Evolutionary conservation across 2,797 vertebrate species (phyloP).

Genomic region (Holocentrus rufus): DNA sequence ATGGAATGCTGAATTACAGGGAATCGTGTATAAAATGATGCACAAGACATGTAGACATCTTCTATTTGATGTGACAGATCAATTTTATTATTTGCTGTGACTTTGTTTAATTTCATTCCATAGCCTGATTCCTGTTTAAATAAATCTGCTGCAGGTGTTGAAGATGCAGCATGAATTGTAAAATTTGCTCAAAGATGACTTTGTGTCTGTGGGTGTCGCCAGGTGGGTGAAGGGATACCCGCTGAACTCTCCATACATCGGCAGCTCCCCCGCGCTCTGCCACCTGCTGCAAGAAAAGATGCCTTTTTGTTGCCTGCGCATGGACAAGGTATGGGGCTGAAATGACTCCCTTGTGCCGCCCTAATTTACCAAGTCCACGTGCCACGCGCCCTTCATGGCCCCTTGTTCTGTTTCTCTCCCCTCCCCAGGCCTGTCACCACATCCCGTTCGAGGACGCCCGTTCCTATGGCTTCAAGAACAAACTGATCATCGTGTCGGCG

Average conservation of each 20-base stretch:
- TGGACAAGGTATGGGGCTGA: slow-evolving; percentile 81
- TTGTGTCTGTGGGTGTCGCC: slow-evolving; percentile 49
- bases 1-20: no score
- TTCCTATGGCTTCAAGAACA: slow-evolving; percentile 87
- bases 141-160: no score
- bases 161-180: not conserved
- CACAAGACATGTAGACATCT: no score
- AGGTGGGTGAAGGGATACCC: slow-evolving; percentile 89
- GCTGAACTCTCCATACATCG: slow-evolving; percentile 87
- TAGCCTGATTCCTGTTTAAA: no score
- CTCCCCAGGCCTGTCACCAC: slow-evolving; percentile 85
- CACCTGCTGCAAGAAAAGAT: slow-evolving; percentile 88
- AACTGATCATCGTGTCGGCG: slow-evolving; percentile 87
- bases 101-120: no score
- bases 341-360: rapidly evolving
- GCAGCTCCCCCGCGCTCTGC: slow-evolving; percentile 87
- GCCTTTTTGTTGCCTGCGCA: slow-evolving; percentile 87
- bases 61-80: no score
- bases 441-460: slow-evolving; percentile 85
- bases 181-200: slow-evolving; percentile 30
- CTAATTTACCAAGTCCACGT: not conserved
- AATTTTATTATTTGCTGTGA: no score
- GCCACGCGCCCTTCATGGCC: not conserved
- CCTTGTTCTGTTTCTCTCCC: slow-evolving; percentile 26
- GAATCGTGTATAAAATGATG: no score